Base-by-base conservation (phyloP, 2,888 invertebrate species). In the Diaprepes abbreviatus region DNA sequence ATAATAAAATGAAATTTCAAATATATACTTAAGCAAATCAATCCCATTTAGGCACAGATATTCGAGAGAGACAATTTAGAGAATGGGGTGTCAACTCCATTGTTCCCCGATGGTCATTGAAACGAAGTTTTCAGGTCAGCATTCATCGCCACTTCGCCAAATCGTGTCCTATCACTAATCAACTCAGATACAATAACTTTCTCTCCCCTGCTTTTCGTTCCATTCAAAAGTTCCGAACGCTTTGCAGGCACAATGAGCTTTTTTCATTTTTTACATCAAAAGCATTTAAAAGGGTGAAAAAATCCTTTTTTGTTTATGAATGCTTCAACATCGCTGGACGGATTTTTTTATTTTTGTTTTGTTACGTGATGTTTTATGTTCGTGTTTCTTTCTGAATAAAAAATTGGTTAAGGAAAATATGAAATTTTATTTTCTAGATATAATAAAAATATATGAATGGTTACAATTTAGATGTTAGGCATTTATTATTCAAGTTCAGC, bases 111-210 rank as follows among this genome's bases (percentile, higher is more conserved):
- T 66, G 66, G 71, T 70, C 70, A 59, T 73, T 74, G 75, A 77
- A 75, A 74, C 68, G 73, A 74, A 78, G 77, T 76, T 75, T 75
- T 77, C 75, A 71, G 77, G 77, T 79, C 79, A 80, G 79, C 79
- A 77, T 78, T 77, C 77, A 74, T 77, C 76, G 75, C 73, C 76
- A 73, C 76, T 75, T 76, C 73, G 74, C 71, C 72, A 74, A 75
- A 77, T 77, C 80, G 80, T 80, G 80, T 79, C 75, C 73, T 79
- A 80, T 80, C 80, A 75, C 73, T 73, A 79, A 70, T 70, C 70
- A 70, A 70, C 70, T 70, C 45, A 17, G 60, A 62, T 70, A 70
- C 70, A 70, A 70, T 60, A 70, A 68, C 68, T 65, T 69, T 69
- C 66, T 67, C 72, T 55, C 64, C 59, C 67, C 66, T 63, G 57